Conservation (phyloP, 2,113 vertebrate species). For the Tonatia bakeri region DNA sequence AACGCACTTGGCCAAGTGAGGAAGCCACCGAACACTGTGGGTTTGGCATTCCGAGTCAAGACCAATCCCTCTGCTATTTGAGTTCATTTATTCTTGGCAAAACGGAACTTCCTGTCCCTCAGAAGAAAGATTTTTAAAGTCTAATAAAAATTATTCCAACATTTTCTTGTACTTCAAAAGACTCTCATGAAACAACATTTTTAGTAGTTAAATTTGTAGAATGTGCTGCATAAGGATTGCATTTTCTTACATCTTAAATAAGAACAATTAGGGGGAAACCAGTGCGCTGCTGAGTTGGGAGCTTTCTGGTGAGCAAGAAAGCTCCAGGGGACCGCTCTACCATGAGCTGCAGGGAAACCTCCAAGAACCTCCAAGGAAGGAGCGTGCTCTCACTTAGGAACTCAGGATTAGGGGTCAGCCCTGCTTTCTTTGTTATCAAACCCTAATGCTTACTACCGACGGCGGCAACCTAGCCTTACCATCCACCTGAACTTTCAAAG, state of each 20-base stretch:
- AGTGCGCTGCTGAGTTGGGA: not conserved
- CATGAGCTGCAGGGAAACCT: not conserved
- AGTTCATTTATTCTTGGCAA: conserved; percentile 74
- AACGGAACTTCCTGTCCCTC: conserved; percentile 63
- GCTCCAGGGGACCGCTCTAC: not conserved
- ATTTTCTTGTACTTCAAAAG: conserved; percentile 73
- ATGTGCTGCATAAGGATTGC: conserved; percentile 46
- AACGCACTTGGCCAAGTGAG: conserved; percentile 3
- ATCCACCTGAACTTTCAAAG: not conserved
- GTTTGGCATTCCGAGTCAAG: conserved; percentile 27
- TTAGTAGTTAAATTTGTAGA: conserved; percentile 64
- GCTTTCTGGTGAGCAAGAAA: conserved; percentile 19
- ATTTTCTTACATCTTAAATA: conserved; percentile 62
- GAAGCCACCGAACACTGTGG: conserved; percentile 55
- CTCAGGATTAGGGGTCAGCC: not conserved
- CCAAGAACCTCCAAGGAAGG: not conserved
- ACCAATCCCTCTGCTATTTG: conserved; percentile 57
- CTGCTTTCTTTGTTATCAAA: not conserved
- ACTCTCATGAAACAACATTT: conserved; percentile 63
- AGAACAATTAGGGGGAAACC: conserved; percentile 48
- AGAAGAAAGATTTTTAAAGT: conserved; percentile 69
- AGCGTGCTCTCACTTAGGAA: not conserved
- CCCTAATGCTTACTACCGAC: not conserved
- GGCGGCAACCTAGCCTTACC: not conserved
- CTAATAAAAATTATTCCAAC: conserved; percentile 72